Conservation (phyloP, 2,888 invertebrate species). For the Andricus curvator region DNA sequence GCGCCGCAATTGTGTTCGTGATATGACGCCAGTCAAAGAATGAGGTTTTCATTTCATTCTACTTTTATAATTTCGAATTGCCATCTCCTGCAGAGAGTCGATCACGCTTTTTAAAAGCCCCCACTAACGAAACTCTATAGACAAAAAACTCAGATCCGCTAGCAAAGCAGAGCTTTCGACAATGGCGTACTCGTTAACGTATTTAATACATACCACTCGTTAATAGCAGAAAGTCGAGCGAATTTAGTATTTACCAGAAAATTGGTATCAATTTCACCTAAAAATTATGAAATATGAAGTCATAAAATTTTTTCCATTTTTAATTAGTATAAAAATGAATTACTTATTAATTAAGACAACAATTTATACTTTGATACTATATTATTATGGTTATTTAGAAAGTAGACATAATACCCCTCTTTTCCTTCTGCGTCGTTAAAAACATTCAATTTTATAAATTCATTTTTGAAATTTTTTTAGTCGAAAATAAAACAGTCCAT, state of each 20-base stretch:
- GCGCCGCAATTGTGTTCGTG: slow-evolving; percentile 26
- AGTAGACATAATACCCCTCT: no score
- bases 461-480: no score
- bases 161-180: slow-evolving; percentile 42
- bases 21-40: slow-evolving; percentile 44
- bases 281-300: neutral
- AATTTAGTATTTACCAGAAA: neutral
- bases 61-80: slow-evolving; percentile 47
- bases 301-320: neutral
- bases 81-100: slow-evolving; percentile 42
- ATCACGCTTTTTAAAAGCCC: slow-evolving; percentile 41
- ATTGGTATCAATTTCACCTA: neutral
- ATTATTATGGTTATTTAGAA: no score
- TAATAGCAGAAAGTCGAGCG: slow-evolving; percentile 26
- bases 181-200: slow-evolving; percentile 45
- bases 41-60: slow-evolving; percentile 48
- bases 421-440: no score
- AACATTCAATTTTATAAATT: no score
- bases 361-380: no score
- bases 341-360: no score
- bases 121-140: slow-evolving; percentile 37
- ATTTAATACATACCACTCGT: slow-evolving; percentile 44
- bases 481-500: no score
- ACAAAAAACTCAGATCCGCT: slow-evolving; percentile 39
- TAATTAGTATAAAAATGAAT: neutral